Conservation (phyloP, 2,797 vertebrate genomes). For the Oreochromis mossambicus region DNA sequence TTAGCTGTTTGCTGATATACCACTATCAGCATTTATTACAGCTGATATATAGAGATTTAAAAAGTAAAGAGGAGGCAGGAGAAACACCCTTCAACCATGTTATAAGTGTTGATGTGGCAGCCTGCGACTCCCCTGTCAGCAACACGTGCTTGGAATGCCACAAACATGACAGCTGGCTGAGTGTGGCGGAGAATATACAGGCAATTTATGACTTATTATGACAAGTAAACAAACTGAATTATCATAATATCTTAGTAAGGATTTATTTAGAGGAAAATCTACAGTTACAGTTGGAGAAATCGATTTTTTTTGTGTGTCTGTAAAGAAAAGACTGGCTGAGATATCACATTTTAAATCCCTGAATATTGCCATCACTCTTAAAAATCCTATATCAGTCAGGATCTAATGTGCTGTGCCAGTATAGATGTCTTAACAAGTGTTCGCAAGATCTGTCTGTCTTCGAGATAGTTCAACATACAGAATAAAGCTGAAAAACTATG, state of each 20-base stretch:
- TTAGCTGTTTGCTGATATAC: not conserved
- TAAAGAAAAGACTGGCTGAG: not conserved
- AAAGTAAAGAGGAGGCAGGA: not conserved
- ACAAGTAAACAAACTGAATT: not conserved
- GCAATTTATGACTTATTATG: not conserved
- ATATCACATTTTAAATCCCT: not conserved
- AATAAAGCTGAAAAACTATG: not conserved
- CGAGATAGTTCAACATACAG: not conserved
- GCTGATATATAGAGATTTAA: not conserved
- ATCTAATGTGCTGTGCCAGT: not conserved
- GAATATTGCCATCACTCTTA: not conserved
- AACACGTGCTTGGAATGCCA: not conserved
- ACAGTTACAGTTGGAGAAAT: not conserved
- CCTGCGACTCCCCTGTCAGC: not conserved
- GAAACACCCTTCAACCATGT: not conserved
- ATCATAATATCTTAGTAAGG: not conserved
- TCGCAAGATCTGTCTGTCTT: not conserved
- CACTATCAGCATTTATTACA: not conserved
- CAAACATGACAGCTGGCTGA: not conserved
- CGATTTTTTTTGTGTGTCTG: fast-evolving
- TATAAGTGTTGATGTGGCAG: not conserved
- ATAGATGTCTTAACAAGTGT: not conserved
- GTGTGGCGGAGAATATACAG: not conserved
- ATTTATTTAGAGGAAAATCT: not conserved
- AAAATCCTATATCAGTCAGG: not conserved